phyloP scores from a whole-genome alignment of 2,888 invertebrate genomes.

The Dasypolia templi region DNA sequence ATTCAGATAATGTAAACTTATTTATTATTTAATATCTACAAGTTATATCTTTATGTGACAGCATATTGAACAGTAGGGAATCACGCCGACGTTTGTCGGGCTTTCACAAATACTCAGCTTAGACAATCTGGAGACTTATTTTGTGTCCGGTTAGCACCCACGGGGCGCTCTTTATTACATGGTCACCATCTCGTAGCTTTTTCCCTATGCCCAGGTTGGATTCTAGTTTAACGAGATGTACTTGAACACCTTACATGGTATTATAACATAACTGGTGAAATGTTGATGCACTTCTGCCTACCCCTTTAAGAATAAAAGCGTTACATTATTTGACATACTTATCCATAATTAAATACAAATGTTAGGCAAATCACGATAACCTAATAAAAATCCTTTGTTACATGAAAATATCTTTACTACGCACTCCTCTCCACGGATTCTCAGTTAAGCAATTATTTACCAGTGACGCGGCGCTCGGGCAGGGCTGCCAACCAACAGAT shows the following conservation, averaged over 20 bases:
- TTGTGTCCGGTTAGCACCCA: background rate
- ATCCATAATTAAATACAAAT: background rate
- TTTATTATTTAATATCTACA: background rate
- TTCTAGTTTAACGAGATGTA: background rate
- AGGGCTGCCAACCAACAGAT: conserved; percentile 83
- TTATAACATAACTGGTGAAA: background rate
- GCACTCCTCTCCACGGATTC: conserved; percentile 74
- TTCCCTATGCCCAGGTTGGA: background rate
- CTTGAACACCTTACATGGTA: background rate
- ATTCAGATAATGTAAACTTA: background rate
- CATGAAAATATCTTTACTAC: conserved; percentile 1
- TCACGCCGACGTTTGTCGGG: too few relatives aligned
- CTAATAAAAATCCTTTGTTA: conserved; percentile 33
- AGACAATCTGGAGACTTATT: background rate
- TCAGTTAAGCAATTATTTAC: conserved; percentile 86
- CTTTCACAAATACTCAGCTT: background rate
- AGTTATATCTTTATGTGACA: background rate
- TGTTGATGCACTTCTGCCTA: background rate
- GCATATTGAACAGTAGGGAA: background rate
- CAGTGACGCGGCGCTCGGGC: conserved; percentile 79
- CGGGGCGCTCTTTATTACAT: background rate
- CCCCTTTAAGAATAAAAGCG: background rate
- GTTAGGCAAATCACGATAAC: background rate
- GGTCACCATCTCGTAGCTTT: too few relatives aligned
- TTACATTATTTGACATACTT: background rate